Conservation (phyloP, 2,113 vertebrate species). For the Poeciliopsis occidentalis region DNA sequence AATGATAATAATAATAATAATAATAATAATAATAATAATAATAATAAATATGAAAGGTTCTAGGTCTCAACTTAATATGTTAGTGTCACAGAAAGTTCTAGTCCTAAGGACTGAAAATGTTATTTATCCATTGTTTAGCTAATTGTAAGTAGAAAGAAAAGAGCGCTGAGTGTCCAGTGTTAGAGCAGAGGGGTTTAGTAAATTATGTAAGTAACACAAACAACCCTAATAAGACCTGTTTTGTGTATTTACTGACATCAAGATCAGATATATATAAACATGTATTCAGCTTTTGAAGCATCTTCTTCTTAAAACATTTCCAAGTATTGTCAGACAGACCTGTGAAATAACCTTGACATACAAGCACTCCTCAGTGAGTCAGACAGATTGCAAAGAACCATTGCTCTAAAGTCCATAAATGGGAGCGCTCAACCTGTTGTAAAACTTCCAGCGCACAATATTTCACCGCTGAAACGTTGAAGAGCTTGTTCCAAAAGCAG, state of each 20-base stretch:
- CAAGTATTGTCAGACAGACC: neutral
- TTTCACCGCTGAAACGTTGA: neutral
- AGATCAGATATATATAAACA: neutral
- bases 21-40: slow-evolving; percentile 18
- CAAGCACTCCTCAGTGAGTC: neutral
- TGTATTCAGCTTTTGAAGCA: neutral
- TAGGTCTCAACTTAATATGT: neutral
- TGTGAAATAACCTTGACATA: neutral
- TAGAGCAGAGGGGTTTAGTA: slow-evolving; percentile 55
- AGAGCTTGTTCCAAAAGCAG: neutral
- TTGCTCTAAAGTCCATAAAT: neutral
- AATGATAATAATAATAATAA: slow-evolving; percentile 25
- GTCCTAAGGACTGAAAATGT: neutral
- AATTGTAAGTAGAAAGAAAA: neutral
- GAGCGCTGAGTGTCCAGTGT: slow-evolving; percentile 17
- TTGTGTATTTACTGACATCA: neutral
- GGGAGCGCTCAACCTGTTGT: neutral
- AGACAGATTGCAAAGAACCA: neutral
- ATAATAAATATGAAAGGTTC: neutral
- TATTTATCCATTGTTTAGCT: neutral
- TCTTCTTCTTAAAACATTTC: neutral
- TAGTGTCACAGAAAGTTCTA: neutral
- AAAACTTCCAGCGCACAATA: neutral
- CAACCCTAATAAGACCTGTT: neutral
- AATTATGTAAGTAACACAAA: slow-evolving; percentile 31